phyloP scores from a whole-genome alignment of 2,888 invertebrate species.

The Protonemura montana region DNA sequence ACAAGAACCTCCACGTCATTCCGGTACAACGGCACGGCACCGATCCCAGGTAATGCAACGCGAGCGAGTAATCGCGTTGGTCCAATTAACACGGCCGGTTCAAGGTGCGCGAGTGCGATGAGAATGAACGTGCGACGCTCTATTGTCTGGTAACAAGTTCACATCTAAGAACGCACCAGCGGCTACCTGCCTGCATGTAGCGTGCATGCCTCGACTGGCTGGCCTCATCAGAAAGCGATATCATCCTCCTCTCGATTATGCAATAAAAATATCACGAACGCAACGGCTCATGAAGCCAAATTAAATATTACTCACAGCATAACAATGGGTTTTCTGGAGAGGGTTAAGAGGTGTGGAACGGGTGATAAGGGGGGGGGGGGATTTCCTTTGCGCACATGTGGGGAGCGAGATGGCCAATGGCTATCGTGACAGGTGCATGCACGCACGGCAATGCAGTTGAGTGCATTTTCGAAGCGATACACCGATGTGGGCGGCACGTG shows the following conservation, averaged over 20 bases:
- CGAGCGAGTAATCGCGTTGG: neutral
- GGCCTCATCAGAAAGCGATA: slow-evolving; percentile 12
- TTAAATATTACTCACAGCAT: neutral
- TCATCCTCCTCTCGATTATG: neutral
- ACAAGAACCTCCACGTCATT: neutral
- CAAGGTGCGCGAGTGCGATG: neutral
- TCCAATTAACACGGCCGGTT: neutral
- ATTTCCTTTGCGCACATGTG: neutral
- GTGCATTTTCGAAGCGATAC: neutral
- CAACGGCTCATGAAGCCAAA: slow-evolving; percentile 31
- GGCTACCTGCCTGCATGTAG: neutral
- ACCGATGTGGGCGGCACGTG: neutral
- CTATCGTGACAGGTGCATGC: neutral
- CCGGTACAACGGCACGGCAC: neutral
- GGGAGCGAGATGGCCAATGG: neutral
- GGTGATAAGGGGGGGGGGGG: neutral
- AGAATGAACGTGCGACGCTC: neutral
- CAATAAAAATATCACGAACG: slow-evolving; percentile 9
- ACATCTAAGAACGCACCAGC: neutral
- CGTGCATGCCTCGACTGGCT: neutral
- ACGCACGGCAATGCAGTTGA: neutral
- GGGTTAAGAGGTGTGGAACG: neutral
- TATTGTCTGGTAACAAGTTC: neutral
- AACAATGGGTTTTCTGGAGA: neutral
- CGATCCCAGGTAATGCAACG: neutral